Percentiles rank a stretch among this genome's conserved stretches.
These are phyloP conservation scores for Tenthredo distinguenda DNA, from an alignment of 2,888 invertebrate species.

Conservation along the genomic window DNA sequence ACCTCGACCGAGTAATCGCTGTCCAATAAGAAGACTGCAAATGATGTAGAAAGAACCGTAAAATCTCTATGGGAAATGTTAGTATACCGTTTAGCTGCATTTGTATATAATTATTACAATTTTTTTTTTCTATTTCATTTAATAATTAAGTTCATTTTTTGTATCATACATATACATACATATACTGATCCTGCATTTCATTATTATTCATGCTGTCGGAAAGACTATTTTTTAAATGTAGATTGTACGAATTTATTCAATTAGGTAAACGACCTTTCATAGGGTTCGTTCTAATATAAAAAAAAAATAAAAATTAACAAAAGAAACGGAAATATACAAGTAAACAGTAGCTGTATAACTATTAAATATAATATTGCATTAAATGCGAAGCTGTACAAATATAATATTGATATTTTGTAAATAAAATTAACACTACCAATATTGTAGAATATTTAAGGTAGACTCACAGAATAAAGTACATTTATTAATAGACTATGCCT, in stretches of 20 bases:
- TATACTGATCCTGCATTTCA: not conserved
- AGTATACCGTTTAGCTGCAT: constrained; percentile 3
- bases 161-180: not conserved
- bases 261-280: not conserved
- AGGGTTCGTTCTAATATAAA: constrained; percentile 25
- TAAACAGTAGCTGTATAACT: constrained; percentile 40
- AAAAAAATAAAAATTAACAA: not conserved
- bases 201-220: constrained; percentile 39
- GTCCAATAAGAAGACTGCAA: constrained; percentile 45
- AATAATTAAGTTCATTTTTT: not conserved
- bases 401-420: constrained; percentile 48
- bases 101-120: constrained; percentile 10
- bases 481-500: constrained; percentile 42
- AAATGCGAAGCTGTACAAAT: constrained; percentile 43
- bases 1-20: constrained; percentile 45
- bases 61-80: not conserved
- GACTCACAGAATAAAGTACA: constrained; percentile 41
- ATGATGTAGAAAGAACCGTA: constrained; percentile 1
- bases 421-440: constrained; percentile 33
- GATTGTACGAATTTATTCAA: not conserved
- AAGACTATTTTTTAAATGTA: constrained; percentile 14
- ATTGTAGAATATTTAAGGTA: constrained; percentile 42
- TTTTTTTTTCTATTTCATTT: not conserved
- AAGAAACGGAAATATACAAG: constrained; percentile 40
- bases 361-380: constrained; percentile 35